Conservation (phyloP, 2,888 invertebrate genomes). For the Sialis fuliginosa region DNA sequence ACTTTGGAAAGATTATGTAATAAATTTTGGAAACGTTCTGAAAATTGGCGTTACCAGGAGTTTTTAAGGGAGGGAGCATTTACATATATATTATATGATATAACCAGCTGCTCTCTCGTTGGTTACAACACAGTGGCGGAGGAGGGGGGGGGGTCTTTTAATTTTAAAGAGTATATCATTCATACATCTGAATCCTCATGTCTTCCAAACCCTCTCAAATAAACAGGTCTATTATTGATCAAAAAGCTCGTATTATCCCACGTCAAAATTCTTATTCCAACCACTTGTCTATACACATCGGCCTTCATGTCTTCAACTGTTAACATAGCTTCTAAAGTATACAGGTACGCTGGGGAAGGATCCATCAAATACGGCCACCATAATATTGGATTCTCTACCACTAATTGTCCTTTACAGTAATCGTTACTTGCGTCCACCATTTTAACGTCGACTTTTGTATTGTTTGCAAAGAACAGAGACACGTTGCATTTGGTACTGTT, state of each 20-base stretch:
- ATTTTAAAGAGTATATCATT: too few relatives aligned
- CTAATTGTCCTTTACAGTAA: slow-evolving; percentile 2
- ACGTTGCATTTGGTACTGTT: slow-evolving; percentile 21
- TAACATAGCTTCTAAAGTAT: slow-evolving; percentile 53
- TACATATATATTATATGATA: too few relatives aligned
- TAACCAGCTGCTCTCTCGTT: too few relatives aligned
- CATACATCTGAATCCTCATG: slow-evolving; percentile 85
- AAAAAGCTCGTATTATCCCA: slow-evolving; percentile 60
- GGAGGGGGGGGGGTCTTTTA: too few relatives aligned
- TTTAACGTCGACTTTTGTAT: slow-evolving; percentile 9
- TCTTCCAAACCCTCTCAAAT: slow-evolving; percentile 84
- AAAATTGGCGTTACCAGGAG: too few relatives aligned
- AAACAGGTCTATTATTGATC: slow-evolving; percentile 74
- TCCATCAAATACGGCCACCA: slow-evolving; percentile 80
- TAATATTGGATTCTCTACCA: slow-evolving; percentile 1
- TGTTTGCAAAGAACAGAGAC: slow-evolving; percentile 25
- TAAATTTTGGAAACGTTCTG: too few relatives aligned
- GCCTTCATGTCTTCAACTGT: slow-evolving; percentile 14
- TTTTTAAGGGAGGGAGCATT: too few relatives aligned
- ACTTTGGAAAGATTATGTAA: too few relatives aligned
- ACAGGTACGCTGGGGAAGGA: slow-evolving; percentile 61
- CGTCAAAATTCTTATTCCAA: slow-evolving; percentile 70
- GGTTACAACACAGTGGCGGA: too few relatives aligned
- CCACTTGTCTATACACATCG: slow-evolving; percentile 68
- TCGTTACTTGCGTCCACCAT: neutral